Evolutionary conservation across 2,888 invertebrate species (phyloP).

Genomic region (Lochmaea capreae): DNA sequence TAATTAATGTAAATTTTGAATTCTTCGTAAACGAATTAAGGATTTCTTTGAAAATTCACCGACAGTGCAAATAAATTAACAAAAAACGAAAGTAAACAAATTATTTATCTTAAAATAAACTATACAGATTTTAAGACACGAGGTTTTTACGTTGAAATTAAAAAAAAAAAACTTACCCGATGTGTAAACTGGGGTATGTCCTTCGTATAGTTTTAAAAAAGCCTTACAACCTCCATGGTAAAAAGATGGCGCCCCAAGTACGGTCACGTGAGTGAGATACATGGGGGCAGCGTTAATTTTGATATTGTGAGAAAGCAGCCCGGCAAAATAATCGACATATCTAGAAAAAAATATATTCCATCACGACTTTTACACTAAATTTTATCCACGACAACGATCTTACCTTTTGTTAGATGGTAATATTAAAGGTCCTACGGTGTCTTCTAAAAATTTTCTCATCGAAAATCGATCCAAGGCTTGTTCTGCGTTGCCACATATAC

Average conservation of each 20-base stretch:
- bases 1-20: too few relatives aligned
- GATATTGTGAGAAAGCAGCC: conserved; percentile 88
- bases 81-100: too few relatives aligned
- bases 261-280: conserved; percentile 86
- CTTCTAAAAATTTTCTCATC: conserved; percentile 91
- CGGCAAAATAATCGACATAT: conserved; percentile 93
- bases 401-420: conserved; percentile 83
- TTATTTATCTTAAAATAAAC: too few relatives aligned
- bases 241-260: conserved; percentile 84
- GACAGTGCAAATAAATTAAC: too few relatives aligned
- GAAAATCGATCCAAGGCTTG: conserved; percentile 92
- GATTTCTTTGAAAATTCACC: too few relatives aligned
- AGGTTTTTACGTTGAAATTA: too few relatives aligned
- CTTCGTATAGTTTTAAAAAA: conserved; percentile 90
- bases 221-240: conserved; percentile 75
- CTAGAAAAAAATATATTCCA: conserved; percentile 67
- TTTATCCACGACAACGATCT: background rate
- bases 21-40: too few relatives aligned
- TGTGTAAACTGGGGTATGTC: conserved; percentile 88
- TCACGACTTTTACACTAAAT: background rate
- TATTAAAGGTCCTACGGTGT: conserved; percentile 77
- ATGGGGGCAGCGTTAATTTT: conserved; percentile 89
- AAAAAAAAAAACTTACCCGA: conserved; percentile 70
- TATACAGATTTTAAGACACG: too few relatives aligned
- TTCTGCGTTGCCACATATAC: conserved; percentile 86